These are phyloP conservation scores for Nerophis ophidion DNA, from an alignment of 2,113 vertebrate genomes.

Conservation along the genomic window DNA sequence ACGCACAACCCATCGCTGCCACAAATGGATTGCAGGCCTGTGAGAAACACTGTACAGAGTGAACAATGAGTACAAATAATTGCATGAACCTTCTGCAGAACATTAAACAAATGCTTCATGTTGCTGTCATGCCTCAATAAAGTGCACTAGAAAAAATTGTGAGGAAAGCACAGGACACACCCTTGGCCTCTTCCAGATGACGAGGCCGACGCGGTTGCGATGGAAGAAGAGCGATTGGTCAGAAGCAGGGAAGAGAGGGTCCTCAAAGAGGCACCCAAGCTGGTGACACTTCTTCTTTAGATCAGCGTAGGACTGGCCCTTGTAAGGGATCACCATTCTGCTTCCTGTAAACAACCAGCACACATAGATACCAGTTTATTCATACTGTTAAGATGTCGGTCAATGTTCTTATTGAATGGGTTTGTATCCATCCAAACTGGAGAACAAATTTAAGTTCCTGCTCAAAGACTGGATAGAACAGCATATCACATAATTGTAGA, in stretches of 20 bases:
- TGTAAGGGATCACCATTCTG: constrained; percentile 64
- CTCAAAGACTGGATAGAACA: too few species aligned
- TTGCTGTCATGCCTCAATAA: not conserved
- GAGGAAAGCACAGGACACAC: not conserved
- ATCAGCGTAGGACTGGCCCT: constrained; percentile 76
- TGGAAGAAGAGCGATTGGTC: constrained; percentile 86
- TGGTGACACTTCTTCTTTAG: constrained; percentile 81
- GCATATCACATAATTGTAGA: too few species aligned
- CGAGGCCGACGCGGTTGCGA: constrained; percentile 67
- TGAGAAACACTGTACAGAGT: not conserved
- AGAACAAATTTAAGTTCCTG: too few species aligned
- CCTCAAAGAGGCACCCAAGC: constrained; percentile 81
- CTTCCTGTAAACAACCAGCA: not conserved
- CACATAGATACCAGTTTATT: not conserved
- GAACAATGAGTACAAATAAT: too few species aligned
- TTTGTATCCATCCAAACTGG: too few species aligned
- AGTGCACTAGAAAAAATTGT: too few species aligned
- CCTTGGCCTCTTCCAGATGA: constrained; percentile 82
- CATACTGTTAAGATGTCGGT: too few species aligned
- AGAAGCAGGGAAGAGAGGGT: constrained; percentile 77
- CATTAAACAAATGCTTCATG: too few species aligned
- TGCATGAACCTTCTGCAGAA: too few species aligned
- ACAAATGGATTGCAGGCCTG: not conserved
- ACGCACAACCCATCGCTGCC: not conserved
- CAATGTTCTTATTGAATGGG: too few species aligned